Conservation (phyloP, 2,888 invertebrate genomes). For the Zaprionus bogoriensis region DNA sequence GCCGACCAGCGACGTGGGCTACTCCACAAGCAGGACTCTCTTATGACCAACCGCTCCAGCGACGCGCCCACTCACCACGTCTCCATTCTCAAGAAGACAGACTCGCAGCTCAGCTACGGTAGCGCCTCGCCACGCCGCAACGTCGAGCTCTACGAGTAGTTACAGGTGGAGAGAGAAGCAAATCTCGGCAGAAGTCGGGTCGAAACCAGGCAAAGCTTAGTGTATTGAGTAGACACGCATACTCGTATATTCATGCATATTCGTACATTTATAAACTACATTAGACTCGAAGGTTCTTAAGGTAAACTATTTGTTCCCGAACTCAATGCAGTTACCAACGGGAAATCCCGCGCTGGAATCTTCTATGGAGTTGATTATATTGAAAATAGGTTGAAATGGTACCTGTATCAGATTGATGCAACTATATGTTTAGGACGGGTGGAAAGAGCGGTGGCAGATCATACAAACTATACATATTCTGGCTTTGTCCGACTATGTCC, state of each 20-base stretch:
- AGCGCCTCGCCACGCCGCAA: slow-evolving; percentile 81
- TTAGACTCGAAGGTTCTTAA: background rate
- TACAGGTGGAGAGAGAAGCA: slow-evolving; percentile 2
- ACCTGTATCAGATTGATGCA: too few species aligned
- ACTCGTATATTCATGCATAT: background rate
- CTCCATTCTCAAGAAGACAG: slow-evolving; percentile 83
- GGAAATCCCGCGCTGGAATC: background rate
- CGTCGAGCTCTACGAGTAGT: slow-evolving; percentile 82
- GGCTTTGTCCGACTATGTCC: too few species aligned
- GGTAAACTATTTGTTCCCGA: background rate
- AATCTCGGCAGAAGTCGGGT: background rate
- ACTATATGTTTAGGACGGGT: too few species aligned
- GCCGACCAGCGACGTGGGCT: slow-evolving; percentile 82
- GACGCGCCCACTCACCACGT: slow-evolving; percentile 82
- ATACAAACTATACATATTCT: too few species aligned
- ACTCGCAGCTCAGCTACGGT: slow-evolving; percentile 80
- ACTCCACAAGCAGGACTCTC: slow-evolving; percentile 82
- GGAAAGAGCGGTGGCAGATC: too few species aligned
- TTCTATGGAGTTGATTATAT: too few species aligned
- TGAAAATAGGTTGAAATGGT: too few species aligned
- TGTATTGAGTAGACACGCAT: slow-evolving; percentile 8
- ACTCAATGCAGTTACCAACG: background rate
- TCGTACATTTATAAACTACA: slow-evolving; percentile 3
- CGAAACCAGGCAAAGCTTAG: slow-evolving; percentile 1
- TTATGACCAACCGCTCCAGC: slow-evolving; percentile 81